These are phyloP conservation scores for Latrodectus elegans DNA, from an alignment of 2,888 invertebrate genomes.

Conservation along the genomic window DNA sequence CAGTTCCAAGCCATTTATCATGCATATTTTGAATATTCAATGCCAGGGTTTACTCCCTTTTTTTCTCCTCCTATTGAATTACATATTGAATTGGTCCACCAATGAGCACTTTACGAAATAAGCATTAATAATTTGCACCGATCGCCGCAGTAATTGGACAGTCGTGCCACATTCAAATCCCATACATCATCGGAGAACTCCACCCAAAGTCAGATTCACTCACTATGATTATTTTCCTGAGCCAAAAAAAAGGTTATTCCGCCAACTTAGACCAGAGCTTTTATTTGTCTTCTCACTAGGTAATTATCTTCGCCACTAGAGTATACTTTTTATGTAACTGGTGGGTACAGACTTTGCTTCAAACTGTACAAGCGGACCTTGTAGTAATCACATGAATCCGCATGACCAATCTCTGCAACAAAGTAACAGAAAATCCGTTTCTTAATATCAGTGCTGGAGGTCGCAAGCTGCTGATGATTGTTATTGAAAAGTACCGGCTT, in stretches of 20 bases:
- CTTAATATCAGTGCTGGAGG: conserved; percentile 25
- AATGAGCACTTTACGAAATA: conserved; percentile 37
- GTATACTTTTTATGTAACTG: conserved; percentile 27
- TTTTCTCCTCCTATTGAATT: conserved; percentile 12
- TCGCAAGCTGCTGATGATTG: conserved; percentile 27
- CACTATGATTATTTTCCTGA: conserved; percentile 47
- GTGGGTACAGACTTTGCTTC: conserved; percentile 4
- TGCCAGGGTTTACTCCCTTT: background rate
- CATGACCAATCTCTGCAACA: conserved; percentile 23
- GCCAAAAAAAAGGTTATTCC: conserved; percentile 14
- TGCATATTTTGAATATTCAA: background rate
- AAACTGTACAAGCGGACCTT: background rate
- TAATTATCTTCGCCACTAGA: conserved; percentile 21
- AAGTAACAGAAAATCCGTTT: conserved; percentile 25
- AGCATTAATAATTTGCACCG: conserved; percentile 52
- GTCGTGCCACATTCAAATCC: conserved; percentile 57
- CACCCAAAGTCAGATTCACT: conserved; percentile 35
- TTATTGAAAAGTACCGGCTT: conserved; percentile 19
- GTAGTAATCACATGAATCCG: conserved; percentile 22
- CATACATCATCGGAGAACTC: conserved; percentile 48
- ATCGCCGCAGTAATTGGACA: conserved; percentile 26
- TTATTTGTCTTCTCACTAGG: background rate
- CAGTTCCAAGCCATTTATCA: background rate
- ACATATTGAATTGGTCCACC: conserved; percentile 20
- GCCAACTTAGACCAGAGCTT: background rate